Evolutionary conservation across 2,888 invertebrate genomes (phyloP).

Genomic region (Cerceris ruficornis): DNA sequence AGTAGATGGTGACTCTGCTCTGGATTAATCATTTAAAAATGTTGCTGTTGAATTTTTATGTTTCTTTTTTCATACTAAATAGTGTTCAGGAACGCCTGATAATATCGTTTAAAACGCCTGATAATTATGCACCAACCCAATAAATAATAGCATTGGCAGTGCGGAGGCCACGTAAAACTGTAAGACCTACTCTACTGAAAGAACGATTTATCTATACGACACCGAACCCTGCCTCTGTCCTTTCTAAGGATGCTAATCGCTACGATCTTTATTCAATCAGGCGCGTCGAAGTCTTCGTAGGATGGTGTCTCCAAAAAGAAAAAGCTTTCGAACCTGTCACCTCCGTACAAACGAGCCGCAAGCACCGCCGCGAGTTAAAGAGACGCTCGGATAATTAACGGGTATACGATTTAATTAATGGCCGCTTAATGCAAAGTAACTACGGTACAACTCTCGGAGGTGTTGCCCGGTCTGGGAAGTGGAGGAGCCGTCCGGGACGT

Average conservation of each 20-base stretch:
- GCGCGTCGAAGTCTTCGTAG: background rate
- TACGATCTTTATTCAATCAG: background rate
- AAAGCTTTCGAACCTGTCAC: conserved; percentile 1
- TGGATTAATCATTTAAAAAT: no score
- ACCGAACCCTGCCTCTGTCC: no score
- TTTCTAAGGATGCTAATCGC: background rate
- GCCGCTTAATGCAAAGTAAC: conserved; percentile 76
- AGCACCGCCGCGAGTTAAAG: conserved; percentile 59
- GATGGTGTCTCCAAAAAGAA: background rate
- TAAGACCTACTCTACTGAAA: no score
- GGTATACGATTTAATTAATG: conserved; percentile 74
- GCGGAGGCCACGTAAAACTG: no score
- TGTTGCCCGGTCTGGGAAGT: conserved; percentile 52
- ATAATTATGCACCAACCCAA: no score
- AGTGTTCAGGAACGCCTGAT: no score
- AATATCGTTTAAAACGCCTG: no score
- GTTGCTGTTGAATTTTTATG: no score
- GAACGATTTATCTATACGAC: no score
- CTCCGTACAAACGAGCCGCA: conserved; percentile 41
- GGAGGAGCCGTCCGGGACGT: conserved; percentile 23
- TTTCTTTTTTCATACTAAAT: no score
- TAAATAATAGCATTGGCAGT: no score
- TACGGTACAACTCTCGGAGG: conserved; percentile 64
- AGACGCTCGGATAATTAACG: conserved; percentile 70
- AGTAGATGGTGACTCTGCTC: no score